Conservation (phyloP, 1,140 invertebrate species). For the Drosophila athabasca region DNA sequence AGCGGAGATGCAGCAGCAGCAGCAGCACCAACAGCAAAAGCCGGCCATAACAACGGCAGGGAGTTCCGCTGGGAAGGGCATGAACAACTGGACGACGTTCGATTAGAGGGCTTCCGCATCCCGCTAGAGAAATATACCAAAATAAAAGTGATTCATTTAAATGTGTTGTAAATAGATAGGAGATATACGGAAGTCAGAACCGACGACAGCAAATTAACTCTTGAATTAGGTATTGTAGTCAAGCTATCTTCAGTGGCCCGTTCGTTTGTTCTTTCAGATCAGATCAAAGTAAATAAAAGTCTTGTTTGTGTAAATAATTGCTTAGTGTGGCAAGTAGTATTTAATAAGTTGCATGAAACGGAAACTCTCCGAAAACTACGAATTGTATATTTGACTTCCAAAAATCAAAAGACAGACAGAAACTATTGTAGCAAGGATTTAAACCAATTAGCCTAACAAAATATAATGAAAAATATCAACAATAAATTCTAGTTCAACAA, state of each 20-base stretch:
- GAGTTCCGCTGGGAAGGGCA: slow-evolving; percentile 50
- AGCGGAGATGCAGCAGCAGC: slow-evolving; percentile 30
- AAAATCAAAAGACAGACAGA: slow-evolving; percentile 69
- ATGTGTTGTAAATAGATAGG: slow-evolving; percentile 69
- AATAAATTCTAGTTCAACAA: slow-evolving; percentile 40
- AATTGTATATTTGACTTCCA: slow-evolving; percentile 68
- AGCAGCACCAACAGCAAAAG: slow-evolving; percentile 18
- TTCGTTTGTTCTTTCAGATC: background rate
- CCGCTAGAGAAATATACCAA: slow-evolving; percentile 65
- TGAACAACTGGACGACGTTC: slow-evolving; percentile 82
- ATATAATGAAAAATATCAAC: slow-evolving; percentile 12
- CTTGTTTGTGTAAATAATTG: slow-evolving; percentile 43
- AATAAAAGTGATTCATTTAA: slow-evolving; percentile 69
- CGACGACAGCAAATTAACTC: slow-evolving; percentile 56
- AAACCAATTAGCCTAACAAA: slow-evolving; percentile 67
- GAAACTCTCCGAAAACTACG: slow-evolving; percentile 26
- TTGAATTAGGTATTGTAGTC: slow-evolving; percentile 31
- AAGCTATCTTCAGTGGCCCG: slow-evolving; percentile 36
- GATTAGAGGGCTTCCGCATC: slow-evolving; percentile 52
- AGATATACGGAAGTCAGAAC: slow-evolving; percentile 27
- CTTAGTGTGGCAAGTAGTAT: background rate
- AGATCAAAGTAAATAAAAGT: slow-evolving; percentile 28
- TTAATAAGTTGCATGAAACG: slow-evolving; percentile 27
- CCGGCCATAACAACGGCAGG: slow-evolving; percentile 17
- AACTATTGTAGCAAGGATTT: slow-evolving; percentile 60